phyloP scores from a whole-genome alignment of 2,113 vertebrate genomes.

The Hystrix brachyura region DNA sequence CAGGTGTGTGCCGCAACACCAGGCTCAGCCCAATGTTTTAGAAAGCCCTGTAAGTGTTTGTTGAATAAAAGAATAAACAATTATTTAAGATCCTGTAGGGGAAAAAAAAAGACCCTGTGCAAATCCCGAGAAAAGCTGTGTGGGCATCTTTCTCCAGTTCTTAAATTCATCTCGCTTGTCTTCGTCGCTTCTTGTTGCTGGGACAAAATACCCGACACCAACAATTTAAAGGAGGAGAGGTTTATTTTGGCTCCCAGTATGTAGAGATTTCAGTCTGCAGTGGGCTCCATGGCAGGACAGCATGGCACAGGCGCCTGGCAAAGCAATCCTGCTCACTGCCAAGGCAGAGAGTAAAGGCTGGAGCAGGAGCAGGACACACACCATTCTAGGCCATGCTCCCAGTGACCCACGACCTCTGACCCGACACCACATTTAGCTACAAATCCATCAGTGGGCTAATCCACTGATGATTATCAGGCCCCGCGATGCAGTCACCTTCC shows the following conservation, averaged over 20 bases:
- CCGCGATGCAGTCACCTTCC: neutral
- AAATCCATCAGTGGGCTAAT: neutral
- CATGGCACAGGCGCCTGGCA: neutral
- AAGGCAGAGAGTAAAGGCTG: neutral
- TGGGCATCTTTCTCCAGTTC: neutral
- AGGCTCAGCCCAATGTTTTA: neutral
- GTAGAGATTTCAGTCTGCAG: neutral
- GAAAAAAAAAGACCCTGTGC: neutral
- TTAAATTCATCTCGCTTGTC: neutral
- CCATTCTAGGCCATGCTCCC: neutral
- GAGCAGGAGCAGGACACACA: neutral
- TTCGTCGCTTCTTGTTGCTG: neutral
- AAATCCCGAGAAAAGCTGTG: neutral
- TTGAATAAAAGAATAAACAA: slow-evolving; percentile 15
- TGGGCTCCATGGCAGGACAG: neutral
- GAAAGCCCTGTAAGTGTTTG: neutral
- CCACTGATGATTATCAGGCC: neutral
- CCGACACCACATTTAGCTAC: neutral
- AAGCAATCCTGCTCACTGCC: neutral
- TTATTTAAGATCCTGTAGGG: neutral
- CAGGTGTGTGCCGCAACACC: too few species aligned
- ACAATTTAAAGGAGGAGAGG: neutral
- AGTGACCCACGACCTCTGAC: neutral
- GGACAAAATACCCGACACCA: neutral
- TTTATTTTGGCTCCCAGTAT: neutral